Evolutionary conservation across 2,113 vertebrate species (phyloP), one percentile per base, ranked within the genome.

Genomic region (Clinocottus analis): DNA sequence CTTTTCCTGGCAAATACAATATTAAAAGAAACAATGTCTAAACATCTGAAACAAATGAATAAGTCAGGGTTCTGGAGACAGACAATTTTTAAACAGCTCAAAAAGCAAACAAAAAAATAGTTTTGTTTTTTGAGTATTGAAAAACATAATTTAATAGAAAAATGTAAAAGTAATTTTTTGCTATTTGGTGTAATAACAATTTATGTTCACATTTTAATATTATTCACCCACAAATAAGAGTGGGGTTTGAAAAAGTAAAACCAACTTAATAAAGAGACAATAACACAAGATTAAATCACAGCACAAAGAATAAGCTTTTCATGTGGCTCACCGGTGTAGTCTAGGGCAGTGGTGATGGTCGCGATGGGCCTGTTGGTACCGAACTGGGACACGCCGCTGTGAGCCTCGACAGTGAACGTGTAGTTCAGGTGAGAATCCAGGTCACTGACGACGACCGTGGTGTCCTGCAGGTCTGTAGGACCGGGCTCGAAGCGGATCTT

Each of bases 371-470:
- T 94, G 12, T 82, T 87, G 0, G 58, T 58, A 85, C 95, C 93
- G 78, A 94, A 93, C 74, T 90, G 59, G 0, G 97, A 99, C 84
- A 99, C 97, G 0, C 97, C 97, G 0, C 96, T 99, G 27, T 92
- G 94, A 19, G 95, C 95, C 88, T 98, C 97, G 0, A 99, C 95
- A 0, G 91, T 93, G 47, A 99, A 99, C 14, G 97, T 98, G 89
- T 99, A 99, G 94, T 98, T 98, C 39, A 97, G 93, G 10, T 98
- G 97, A 0, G 97, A 96, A 73, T 98, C 97, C 90, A 99, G 94
- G 67, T 97, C 96, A 0, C 90, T 92, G 43, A 97, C 80, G 0
- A 87, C 87, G 51, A 98, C 91, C 0, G 80, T 71, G 0, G 96
- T 93, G 8, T 89, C 94, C 0, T 16, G 87, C 77, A 99, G 81